Percentiles rank a stretch among this genome's conserved stretches.
Evolutionary conservation across 2,888 invertebrate genomes (phyloP).

Genomic region (Phorcus lineatus): DNA sequence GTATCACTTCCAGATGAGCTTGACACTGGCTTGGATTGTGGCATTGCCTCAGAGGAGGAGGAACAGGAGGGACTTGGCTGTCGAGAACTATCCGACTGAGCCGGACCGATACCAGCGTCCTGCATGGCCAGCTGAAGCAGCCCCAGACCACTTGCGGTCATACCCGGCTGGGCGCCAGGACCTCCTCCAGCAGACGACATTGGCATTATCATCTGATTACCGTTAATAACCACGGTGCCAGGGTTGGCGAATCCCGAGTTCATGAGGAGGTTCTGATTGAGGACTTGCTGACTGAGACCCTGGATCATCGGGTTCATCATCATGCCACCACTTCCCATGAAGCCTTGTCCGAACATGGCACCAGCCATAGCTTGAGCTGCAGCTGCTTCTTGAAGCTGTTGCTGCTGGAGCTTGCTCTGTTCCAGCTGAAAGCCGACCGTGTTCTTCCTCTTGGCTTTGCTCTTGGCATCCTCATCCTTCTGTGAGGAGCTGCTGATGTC

Average conservation of each 20-base stretch:
- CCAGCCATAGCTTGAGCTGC: constrained; percentile 37
- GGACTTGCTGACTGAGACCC: constrained; percentile 41
- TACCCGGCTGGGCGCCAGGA: constrained; percentile 6
- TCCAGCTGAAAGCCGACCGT: constrained; percentile 55
- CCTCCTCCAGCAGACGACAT: constrained; percentile 21
- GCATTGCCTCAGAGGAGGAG: constrained; percentile 16
- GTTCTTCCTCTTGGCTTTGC: constrained; percentile 46
- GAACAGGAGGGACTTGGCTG: constrained; percentile 28
- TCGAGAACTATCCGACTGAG: constrained; percentile 28
- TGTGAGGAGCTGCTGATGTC: constrained; percentile 31
- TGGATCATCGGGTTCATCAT: constrained; percentile 48
- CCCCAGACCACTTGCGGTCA: constrained; percentile 43
- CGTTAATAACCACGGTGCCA: constrained; percentile 23
- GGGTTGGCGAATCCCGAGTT: constrained; percentile 40
- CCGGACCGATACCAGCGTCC: constrained; percentile 61
- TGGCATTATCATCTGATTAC: constrained; percentile 26
- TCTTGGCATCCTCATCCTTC: constrained; percentile 41
- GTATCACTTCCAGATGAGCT: background rate
- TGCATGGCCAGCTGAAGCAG: constrained; percentile 67
- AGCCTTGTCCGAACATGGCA: constrained; percentile 19
- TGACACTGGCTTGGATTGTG: constrained; percentile 29
- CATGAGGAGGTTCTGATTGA: constrained; percentile 53
- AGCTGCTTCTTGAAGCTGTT: constrained; percentile 44
- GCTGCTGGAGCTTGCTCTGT: constrained; percentile 32
- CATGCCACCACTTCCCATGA: constrained; percentile 32